These are phyloP conservation scores for Sander lucioperca DNA, from an alignment of 2,113 vertebrate genomes.

Conservation along the genomic window DNA sequence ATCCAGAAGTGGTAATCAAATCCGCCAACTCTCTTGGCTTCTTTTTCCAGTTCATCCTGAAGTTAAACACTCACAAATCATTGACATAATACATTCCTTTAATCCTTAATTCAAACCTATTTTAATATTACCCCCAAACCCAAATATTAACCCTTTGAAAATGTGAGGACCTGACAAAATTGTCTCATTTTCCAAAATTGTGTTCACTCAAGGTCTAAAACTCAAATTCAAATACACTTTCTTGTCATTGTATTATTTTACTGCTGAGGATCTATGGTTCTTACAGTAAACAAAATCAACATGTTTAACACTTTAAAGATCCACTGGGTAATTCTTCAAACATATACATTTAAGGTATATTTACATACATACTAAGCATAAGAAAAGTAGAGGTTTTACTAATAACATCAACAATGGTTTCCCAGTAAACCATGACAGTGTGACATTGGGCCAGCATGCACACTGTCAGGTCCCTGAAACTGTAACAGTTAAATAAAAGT, in stretches of 20 bases:
- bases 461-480: not conserved
- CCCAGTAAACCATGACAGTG: not conserved
- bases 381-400: not conserved
- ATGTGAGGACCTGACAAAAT: not conserved
- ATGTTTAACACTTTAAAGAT: not conserved
- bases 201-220: not conserved
- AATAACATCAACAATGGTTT: not conserved
- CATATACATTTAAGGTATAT: not conserved
- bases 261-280: not conserved
- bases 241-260: not conserved
- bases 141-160: not conserved
- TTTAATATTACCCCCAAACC: not conserved
- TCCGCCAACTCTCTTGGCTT: constrained; percentile 17
- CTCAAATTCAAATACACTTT: not conserved
- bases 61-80: constrained; percentile 18
- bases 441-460: not conserved
- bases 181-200: not conserved
- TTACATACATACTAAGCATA: not conserved
- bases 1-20: constrained; percentile 49
- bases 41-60: constrained; percentile 32
- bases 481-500: not conserved
- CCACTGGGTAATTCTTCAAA: not conserved
- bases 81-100: not conserved
- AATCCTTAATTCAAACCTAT: not conserved
- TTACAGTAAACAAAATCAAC: not conserved